phyloP scores from a whole-genome alignment of 2,797 vertebrate species.

The Rhadinocentrus ornatus region DNA sequence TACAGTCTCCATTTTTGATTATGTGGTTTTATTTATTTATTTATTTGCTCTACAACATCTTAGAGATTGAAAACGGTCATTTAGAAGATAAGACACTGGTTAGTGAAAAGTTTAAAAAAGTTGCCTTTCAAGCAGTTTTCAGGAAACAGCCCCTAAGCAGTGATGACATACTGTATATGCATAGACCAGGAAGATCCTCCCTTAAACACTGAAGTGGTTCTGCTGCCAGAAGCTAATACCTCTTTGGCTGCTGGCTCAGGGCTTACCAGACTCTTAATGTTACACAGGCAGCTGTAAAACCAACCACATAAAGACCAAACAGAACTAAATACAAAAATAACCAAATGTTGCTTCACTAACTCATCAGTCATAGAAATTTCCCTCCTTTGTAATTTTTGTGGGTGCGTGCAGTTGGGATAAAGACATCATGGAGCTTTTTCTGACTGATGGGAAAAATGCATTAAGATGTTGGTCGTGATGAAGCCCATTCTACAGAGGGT shows the following conservation, averaged over 20 bases:
- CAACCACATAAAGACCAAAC: slow-evolving; percentile 47
- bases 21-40: background rate
- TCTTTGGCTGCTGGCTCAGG: slow-evolving; percentile 24
- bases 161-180: slow-evolving; percentile 28
- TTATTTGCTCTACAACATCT: background rate
- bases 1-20: slow-evolving; percentile 5
- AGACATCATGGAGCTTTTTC: background rate
- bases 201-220: slow-evolving; percentile 44
- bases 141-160: slow-evolving; percentile 1
- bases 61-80: background rate
- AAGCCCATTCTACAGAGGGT: slow-evolving; percentile 7
- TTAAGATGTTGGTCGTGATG: slow-evolving; percentile 1
- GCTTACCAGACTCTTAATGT: slow-evolving; percentile 16
- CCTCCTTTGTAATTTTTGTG: slow-evolving; percentile 25
- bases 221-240: slow-evolving; percentile 17
- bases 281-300: slow-evolving; percentile 39
- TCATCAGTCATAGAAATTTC: slow-evolving; percentile 30
- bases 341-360: slow-evolving; percentile 15
- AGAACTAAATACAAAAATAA: slow-evolving; percentile 39
- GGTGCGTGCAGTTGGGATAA: slow-evolving; percentile 11
- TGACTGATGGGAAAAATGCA: background rate
- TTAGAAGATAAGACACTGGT: background rate
- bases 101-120: slow-evolving; percentile 7
- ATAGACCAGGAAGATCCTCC: slow-evolving; percentile 3
- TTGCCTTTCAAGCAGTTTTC: slow-evolving; percentile 5